Base-by-base conservation (phyloP, 2,888 invertebrate species). In the Ormyrus rosae region DNA sequence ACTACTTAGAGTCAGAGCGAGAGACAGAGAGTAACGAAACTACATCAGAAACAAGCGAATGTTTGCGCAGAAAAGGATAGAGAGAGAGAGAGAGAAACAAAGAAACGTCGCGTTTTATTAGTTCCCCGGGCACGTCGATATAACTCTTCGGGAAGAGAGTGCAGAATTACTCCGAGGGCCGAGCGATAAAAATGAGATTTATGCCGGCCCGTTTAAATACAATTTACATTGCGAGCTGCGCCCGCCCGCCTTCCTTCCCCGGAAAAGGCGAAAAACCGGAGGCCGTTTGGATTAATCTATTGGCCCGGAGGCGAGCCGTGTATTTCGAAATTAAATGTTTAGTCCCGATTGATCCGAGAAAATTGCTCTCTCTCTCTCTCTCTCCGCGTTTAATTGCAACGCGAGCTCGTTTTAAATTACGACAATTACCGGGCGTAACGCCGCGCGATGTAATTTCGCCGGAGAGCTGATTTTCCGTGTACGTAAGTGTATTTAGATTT, bases 151-250 rank as follows among this genome's bases (percentile, higher is more conserved):
- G 67, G 6, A 71, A 67, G 78, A 67, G 50, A 64, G 67, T 68
- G 78, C 70, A 64, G 56, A 73, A 73, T 79, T 74, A 74, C 78
- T 73, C 51, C 34, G 50, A 19, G 70, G 53, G 51, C 9, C 11
- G 67, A 63, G 74, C 79, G 51, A 79, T 79, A 73, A 79, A 74
- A 79, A 79, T 79, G 79, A 79, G 74, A 79, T 74, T 74, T 79
- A 79, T 68, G 46, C 13, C 64, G 79, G 50, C 9, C 68, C 74
- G 79, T 79, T 74, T 79, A 69, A 64, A 79, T 69, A 69, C 68
- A 79, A 79, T 79, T 79, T 74, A 74, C 73, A 69, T 74, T 55
- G 73, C 51, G 13, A 19, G 19, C 11, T 5, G 55, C 11, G 13
- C 51, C 19, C 53, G 61, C 34, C 64, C 11, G 73, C 55, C 67